These are phyloP conservation scores for Xiphydria camelus DNA, from an alignment of 2,888 invertebrate genomes.

Conservation along the genomic window DNA sequence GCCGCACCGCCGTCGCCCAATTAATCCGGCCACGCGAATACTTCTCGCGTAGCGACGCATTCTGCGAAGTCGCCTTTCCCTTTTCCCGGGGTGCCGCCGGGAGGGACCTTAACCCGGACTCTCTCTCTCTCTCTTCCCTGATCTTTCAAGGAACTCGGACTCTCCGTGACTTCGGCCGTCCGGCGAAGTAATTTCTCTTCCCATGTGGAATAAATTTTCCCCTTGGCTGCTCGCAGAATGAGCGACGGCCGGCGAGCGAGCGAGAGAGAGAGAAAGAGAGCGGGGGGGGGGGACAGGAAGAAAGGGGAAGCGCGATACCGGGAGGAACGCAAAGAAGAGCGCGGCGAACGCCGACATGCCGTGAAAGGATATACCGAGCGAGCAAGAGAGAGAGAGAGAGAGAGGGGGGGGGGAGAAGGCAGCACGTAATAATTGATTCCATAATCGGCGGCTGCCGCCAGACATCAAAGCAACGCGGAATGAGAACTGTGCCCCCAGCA, in stretches of 20 bases:
- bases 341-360: too few relatives aligned
- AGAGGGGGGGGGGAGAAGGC: constrained; percentile 16
- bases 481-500: constrained; percentile 15
- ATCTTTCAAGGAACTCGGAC: constrained; percentile 35
- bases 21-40: too few relatives aligned
- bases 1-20: too few relatives aligned
- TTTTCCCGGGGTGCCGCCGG: too few relatives aligned
- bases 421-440: constrained; percentile 42
- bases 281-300: constrained; percentile 10
- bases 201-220: constrained; percentile 33
- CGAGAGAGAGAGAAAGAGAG: constrained; percentile 13
- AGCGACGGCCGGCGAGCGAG: constrained; percentile 1
- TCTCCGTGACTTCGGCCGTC: constrained; percentile 30
- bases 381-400: not conserved
- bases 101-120: constrained; percentile 27
- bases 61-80: too few relatives aligned
- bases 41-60: too few relatives aligned
- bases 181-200: constrained; percentile 30
- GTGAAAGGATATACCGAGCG: too few relatives aligned
- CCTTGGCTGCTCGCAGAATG: constrained; percentile 12
- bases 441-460: constrained; percentile 39
- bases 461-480: constrained; percentile 38
- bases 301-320: constrained; percentile 8
- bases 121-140: constrained; percentile 27
- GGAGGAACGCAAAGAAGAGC: constrained; percentile 9